A percentile compares a stretch with the other conserved stretches of the same genome.
Evolutionary conservation across 1,140 invertebrate genomes (phyloP).

Genomic region (Caenorhabditis inopinata): DNA sequence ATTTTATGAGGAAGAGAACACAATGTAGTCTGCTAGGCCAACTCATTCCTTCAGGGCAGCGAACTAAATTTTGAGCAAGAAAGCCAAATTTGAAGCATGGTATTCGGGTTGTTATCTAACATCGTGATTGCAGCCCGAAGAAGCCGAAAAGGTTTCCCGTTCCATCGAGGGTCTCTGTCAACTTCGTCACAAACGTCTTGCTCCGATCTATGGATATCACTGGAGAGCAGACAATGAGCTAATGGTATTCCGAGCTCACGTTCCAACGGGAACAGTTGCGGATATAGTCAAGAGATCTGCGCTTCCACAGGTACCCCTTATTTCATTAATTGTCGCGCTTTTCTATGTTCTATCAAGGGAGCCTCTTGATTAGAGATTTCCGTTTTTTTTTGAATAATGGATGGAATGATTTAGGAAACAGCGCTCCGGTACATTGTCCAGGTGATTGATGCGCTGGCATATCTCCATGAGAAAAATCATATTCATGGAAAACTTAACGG

Average conservation of each 20-base stretch:
- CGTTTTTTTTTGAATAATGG: no score
- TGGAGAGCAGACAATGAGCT: background rate
- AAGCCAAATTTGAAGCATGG: no score
- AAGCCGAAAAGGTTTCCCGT: background rate
- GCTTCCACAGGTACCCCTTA: background rate
- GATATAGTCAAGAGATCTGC: conserved; percentile 24
- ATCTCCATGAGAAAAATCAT: conserved; percentile 30
- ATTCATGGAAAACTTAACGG: conserved; percentile 44
- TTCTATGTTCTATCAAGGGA: no score
- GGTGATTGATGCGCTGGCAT: conserved; percentile 37
- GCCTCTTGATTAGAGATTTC: no score
- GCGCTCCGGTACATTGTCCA: conserved; percentile 35
- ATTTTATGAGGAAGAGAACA: no score
- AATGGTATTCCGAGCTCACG: conserved; percentile 1
- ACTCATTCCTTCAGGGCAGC: no score
- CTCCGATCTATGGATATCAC: conserved; percentile 24
- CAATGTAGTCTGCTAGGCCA: no score
- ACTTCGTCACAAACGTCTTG: background rate
- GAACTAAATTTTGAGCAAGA: no score
- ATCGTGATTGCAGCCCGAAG: background rate
- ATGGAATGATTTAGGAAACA: conserved; percentile 1
- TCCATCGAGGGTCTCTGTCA: background rate
- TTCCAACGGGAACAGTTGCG: conserved; percentile 29
- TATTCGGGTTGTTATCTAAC: no score
- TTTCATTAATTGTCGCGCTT: background rate